A percentile compares a stretch with the other conserved stretches of the same genome.
phyloP scores from a whole-genome alignment of 2,888 invertebrate species.

The Sesia bembeciformis region DNA sequence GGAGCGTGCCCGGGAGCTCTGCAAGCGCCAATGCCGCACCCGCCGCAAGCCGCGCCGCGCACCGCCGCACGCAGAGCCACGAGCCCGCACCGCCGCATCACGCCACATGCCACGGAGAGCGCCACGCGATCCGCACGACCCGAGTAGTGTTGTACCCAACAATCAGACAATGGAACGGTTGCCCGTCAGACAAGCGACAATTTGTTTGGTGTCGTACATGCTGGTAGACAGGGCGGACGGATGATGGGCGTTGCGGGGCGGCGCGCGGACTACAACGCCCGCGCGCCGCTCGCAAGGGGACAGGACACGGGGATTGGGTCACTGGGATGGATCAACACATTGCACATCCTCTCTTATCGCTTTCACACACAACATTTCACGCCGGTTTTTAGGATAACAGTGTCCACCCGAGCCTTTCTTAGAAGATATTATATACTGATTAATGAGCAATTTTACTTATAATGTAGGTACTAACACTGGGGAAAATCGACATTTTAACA shows the following conservation, averaged over 20 bases:
- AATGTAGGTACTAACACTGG: constrained; percentile 40
- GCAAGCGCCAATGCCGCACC: constrained; percentile 47
- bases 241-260: constrained; percentile 37
- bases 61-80: constrained; percentile 20
- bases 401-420: constrained; percentile 50
- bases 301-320: constrained; percentile 16
- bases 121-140: constrained; percentile 73
- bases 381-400: constrained; percentile 23
- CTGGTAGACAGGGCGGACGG: constrained; percentile 68
- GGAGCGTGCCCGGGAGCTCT: constrained; percentile 89
- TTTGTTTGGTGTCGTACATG: constrained; percentile 73
- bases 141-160: constrained; percentile 76
- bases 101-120: constrained; percentile 47
- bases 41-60: constrained; percentile 18
- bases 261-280: constrained; percentile 28
- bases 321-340: constrained; percentile 1
- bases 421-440: neutral
- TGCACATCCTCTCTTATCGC: constrained; percentile 1
- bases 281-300: constrained; percentile 29
- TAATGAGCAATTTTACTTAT: neutral
- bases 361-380: neutral
- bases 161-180: constrained; percentile 76
- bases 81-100: constrained; percentile 22
- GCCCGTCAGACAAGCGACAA: constrained; percentile 76
- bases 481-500: constrained; percentile 6